phyloP scores from a whole-genome alignment of 2,797 vertebrate genomes.

The Melanotaenia maccullochi region DNA sequence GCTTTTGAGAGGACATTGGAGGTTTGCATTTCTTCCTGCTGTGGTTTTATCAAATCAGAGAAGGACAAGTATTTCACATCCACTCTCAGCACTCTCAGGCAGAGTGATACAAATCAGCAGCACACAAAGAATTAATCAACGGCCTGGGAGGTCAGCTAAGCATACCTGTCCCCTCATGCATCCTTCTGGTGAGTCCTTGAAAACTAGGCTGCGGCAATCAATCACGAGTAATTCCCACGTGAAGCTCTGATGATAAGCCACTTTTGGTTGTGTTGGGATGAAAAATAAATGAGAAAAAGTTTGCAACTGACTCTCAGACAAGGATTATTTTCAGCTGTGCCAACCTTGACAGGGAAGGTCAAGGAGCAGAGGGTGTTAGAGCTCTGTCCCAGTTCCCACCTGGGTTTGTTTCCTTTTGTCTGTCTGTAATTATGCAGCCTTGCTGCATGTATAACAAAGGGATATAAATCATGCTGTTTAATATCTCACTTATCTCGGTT shows the following conservation, averaged over 20 bases:
- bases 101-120: constrained; percentile 71
- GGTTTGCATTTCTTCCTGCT: constrained; percentile 37
- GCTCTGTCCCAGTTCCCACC: constrained; percentile 49
- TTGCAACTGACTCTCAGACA: constrained; percentile 31
- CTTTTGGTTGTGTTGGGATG: constrained; percentile 45
- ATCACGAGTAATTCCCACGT: constrained; percentile 71
- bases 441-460: constrained; percentile 64
- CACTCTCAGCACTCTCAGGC: constrained; percentile 44
- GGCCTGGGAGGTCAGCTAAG: constrained; percentile 70
- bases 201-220: constrained; percentile 74
- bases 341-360: constrained; percentile 47
- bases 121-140: constrained; percentile 77
- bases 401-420: constrained; percentile 45
- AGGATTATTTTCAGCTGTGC: constrained; percentile 53
- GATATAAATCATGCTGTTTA: constrained; percentile 68
- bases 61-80: constrained; percentile 44
- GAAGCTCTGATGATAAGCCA: constrained; percentile 67
- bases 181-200: constrained; percentile 73
- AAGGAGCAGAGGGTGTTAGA: constrained; percentile 47
- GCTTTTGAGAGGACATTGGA: constrained; percentile 43
- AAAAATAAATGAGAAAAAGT: constrained; percentile 59
- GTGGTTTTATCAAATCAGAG: constrained; percentile 61
- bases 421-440: constrained; percentile 67
- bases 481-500: constrained; percentile 61
- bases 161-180: constrained; percentile 64